phyloP scores from a whole-genome alignment of 2,797 vertebrate species.

The Aphelocoma californica region DNA sequence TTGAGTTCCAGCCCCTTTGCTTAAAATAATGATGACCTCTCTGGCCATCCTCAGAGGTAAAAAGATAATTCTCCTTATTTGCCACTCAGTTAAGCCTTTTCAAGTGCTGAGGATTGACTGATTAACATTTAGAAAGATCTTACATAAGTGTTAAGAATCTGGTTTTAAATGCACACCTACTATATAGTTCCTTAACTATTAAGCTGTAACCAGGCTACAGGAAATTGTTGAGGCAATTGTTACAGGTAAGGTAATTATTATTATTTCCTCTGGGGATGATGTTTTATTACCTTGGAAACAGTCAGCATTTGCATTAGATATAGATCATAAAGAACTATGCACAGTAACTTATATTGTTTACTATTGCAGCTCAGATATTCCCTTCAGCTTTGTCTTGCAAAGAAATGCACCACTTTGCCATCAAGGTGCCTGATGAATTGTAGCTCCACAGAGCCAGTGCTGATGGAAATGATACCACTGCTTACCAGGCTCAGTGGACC shows the following conservation, averaged over 20 bases:
- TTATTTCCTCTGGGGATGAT: not conserved
- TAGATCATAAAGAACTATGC: not conserved
- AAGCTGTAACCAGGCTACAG: not conserved
- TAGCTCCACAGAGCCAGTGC: not conserved
- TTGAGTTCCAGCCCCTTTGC: not conserved
- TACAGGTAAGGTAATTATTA: not conserved
- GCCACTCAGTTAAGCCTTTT: not conserved
- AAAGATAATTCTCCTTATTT: not conserved
- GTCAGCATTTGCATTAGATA: conserved; percentile 31
- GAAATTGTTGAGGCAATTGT: not conserved
- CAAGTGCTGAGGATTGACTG: not conserved
- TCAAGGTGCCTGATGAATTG: not conserved
- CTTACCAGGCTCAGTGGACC: not conserved
- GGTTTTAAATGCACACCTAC: not conserved
- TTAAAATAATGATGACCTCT: not conserved
- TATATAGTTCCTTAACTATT: not conserved
- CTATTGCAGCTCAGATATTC: not conserved
- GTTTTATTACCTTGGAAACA: conserved; percentile 16
- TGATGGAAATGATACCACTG: not conserved
- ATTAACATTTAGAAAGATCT: not conserved
- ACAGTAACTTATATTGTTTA: not conserved
- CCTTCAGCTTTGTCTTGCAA: not conserved
- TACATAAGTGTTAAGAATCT: not conserved
- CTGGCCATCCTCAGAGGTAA: not conserved
- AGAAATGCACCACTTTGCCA: not conserved